A percentile compares a stretch with the other conserved stretches of the same genome.
Evolutionary conservation across 2,888 invertebrate species (phyloP).

Genomic region (Netelia virgata): DNA sequence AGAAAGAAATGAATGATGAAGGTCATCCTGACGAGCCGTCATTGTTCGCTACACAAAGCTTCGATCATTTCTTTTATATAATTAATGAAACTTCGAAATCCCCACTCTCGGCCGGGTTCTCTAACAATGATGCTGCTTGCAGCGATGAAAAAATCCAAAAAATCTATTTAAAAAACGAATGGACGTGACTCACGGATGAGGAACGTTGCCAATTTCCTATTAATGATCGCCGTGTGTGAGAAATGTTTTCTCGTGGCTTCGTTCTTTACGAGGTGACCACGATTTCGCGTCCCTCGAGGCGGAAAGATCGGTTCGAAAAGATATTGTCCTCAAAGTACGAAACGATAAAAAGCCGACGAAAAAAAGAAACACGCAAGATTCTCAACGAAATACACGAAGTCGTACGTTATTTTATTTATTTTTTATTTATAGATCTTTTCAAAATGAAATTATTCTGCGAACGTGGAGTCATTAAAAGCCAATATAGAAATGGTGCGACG

Average conservation of each 20-base stretch:
- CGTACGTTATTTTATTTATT: slow-evolving; percentile 42
- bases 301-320: slow-evolving; percentile 21
- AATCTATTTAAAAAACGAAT: neutral
- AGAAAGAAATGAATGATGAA: slow-evolving; percentile 46
- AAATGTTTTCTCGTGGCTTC: slow-evolving; percentile 5
- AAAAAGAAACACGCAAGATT: slow-evolving; percentile 13
- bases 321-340: slow-evolving; percentile 9
- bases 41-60: neutral
- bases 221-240: slow-evolving; percentile 35
- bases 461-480: slow-evolving; percentile 52
- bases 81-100: slow-evolving; percentile 51
- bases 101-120: too few relatives aligned
- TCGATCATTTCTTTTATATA: slow-evolving; percentile 48
- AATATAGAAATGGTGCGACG: slow-evolving; percentile 8
- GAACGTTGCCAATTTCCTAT: slow-evolving; percentile 29
- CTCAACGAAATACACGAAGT: neutral
- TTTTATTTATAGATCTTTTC: slow-evolving; percentile 29
- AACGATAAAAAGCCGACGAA: neutral
- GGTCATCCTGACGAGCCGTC: slow-evolving; percentile 38
- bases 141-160: too few relatives aligned
- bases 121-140: too few relatives aligned
- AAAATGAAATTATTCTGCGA: slow-evolving; percentile 51
- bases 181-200: neutral
- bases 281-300: slow-evolving; percentile 50
- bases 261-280: slow-evolving; percentile 32